phyloP scores from a whole-genome alignment of 2,797 vertebrate genomes.

The Spinus pinus region DNA sequence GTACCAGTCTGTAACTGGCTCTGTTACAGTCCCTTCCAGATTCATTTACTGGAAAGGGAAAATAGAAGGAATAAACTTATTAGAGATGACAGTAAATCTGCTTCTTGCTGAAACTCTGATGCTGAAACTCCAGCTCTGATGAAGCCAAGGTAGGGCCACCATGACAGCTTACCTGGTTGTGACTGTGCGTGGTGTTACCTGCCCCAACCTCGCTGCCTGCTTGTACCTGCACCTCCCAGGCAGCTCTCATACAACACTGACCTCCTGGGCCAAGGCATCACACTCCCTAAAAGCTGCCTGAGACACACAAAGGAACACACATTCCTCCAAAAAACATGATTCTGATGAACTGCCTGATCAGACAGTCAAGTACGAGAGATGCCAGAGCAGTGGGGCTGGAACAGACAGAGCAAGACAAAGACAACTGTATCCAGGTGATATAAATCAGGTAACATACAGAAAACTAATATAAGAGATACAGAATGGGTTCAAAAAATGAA shows the following conservation, averaged over 20 bases:
- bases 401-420: background rate
- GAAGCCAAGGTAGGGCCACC: fast-evolving
- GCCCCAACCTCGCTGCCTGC: fast-evolving
- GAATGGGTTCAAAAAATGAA: background rate
- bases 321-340: background rate
- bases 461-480: background rate
- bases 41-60: background rate
- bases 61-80: background rate
- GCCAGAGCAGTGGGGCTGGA: background rate
- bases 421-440: background rate
- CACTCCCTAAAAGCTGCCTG: background rate
- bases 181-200: fast-evolving
- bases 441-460: background rate
- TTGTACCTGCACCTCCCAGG: fast-evolving
- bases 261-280: background rate
- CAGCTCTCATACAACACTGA: background rate
- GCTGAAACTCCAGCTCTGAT: background rate
- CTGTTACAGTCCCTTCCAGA: background rate
- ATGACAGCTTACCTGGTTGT: background rate
- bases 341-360: background rate
- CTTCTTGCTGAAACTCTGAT: background rate
- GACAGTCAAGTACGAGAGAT: background rate
- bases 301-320: fast-evolving
- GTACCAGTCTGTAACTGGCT: background rate
- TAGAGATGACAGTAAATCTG: background rate